Evolutionary conservation across 35 echinoderm and acorn worm genomes (phyloP).

Genomic region (Apostichopus parvimensis): DNA sequence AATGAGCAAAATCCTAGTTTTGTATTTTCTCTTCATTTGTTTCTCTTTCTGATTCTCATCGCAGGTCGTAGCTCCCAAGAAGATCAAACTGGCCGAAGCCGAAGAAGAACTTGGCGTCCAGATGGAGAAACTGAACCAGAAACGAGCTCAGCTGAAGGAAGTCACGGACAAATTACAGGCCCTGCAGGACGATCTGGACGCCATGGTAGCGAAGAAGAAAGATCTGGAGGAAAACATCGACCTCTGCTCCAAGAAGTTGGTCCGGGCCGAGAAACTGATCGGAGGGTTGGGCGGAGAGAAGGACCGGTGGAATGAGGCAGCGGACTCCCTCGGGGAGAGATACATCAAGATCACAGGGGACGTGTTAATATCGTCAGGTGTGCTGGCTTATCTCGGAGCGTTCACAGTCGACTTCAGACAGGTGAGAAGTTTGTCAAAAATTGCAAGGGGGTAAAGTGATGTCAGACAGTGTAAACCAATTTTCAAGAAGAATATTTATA

Average conservation of each 20-base stretch:
- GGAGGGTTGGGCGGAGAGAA: slow-evolving; percentile 94
- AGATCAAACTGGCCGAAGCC: slow-evolving; percentile 84
- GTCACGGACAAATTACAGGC: slow-evolving; percentile 89
- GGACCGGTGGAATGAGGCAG: slow-evolving; percentile 92
- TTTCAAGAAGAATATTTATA: too few species aligned
- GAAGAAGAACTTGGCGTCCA: slow-evolving; percentile 86
- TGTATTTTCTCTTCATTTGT: not conserved
- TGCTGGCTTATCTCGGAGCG: slow-evolving; percentile 91
- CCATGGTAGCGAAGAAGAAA: slow-evolving; percentile 94
- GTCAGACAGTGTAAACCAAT: too few species aligned
- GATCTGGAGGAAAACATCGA: slow-evolving; percentile 97
- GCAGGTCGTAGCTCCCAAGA: slow-evolving; percentile 93
- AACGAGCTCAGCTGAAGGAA: slow-evolving; percentile 93
- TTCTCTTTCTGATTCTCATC: not conserved
- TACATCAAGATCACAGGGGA: slow-evolving; percentile 96
- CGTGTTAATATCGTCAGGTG: slow-evolving; percentile 92
- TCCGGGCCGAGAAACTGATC: slow-evolving; percentile 94
- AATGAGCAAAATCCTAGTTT: too few species aligned
- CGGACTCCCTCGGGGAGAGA: slow-evolving; percentile 58
- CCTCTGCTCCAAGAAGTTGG: slow-evolving; percentile 94
- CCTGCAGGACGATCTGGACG: slow-evolving; percentile 88
- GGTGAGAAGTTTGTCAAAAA: slow-evolving; percentile 27
- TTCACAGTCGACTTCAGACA: slow-evolving; percentile 95
- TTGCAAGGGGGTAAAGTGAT: too few species aligned
- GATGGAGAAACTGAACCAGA: slow-evolving; percentile 93